Evolutionary conservation across 2,113 vertebrate genomes (phyloP).

Genomic region (Gymnobelideus leadbeateri): DNA sequence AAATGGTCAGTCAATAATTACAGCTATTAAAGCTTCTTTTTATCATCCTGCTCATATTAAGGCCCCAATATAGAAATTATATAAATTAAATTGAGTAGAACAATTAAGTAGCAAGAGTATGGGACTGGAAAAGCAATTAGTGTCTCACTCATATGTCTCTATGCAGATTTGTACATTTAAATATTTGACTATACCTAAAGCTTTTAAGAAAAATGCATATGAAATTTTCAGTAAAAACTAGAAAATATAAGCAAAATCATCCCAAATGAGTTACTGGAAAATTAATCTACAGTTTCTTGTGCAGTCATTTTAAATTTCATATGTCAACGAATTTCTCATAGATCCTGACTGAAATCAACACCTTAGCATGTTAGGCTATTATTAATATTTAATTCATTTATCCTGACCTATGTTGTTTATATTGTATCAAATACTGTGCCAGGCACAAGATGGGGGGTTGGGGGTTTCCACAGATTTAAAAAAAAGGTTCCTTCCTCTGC

Average conservation of each 20-base stretch:
- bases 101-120: conserved; percentile 21
- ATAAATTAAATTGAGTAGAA: conserved; percentile 31
- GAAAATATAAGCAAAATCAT: conserved; percentile 48
- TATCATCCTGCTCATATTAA: conserved; percentile 14
- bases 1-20: conserved; percentile 44
- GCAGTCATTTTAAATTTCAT: conserved; percentile 19
- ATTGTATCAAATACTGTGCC: neutral
- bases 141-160: neutral
- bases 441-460: fast-evolving
- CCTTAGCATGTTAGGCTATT: conserved; percentile 64
- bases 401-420: neutral
- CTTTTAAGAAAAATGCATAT: conserved; percentile 19
- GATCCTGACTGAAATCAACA: conserved; percentile 46
- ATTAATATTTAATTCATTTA: conserved; percentile 32
- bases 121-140: conserved; percentile 13
- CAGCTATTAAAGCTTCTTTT: conserved; percentile 1
- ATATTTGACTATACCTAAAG: neutral
- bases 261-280: conserved; percentile 28
- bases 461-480: neutral
- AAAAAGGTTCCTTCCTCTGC: neutral
- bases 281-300: conserved; percentile 29
- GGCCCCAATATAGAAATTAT: neutral
- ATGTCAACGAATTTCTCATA: conserved; percentile 13
- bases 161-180: neutral
- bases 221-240: neutral